Evolutionary conservation across 2,113 vertebrate genomes (phyloP), one percentile per base, ranked within the genome.

Genomic region (Heloderma charlesbogerti): DNA sequence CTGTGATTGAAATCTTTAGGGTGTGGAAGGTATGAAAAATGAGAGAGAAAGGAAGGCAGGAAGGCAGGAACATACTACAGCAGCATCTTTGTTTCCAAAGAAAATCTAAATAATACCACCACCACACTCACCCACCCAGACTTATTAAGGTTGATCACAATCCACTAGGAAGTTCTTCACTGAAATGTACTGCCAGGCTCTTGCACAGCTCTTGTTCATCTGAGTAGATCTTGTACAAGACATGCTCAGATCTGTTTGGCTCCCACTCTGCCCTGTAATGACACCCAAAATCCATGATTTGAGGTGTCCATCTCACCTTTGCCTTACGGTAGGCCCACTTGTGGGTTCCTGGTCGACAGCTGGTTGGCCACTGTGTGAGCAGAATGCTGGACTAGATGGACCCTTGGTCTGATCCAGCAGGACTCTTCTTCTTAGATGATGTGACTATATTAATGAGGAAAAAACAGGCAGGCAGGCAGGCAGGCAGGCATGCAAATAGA

Each of bases 21-120:
- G 22, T 3, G 27, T 34, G 45, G 40, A 25, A 72, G 10, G 4
- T 9, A 31, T n/a, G 37, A 13, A 40, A 34, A 51, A n/a, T 2
- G 40, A 1, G 0, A 0, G 0, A 7, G 10, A 3, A 29, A 45
- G 29, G 29, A 10, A 57, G 0, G 0, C 10, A 40, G 31, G 37
- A 40, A 12, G 6, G 43, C 48, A 67, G 69, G 27, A 2, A 45
- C 13, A 63, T 45, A 66, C 74, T 16, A 75, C 5, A 60, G n/a
- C 10, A 29, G 69, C 51, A 54, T 10, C 72, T 75, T 25, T 75
- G 69, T 16, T 87, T 60, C n/a, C 86, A 87, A 40, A 78, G 37
- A 63, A 87, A 88, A 87, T 60, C 3, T 54, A 57, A 57, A 27
- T 37, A 2, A 54, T 37, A 54, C 25, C 13, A 40, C 29, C 67